phyloP scores from a whole-genome alignment of 2,797 vertebrate genomes.

The Coregonus sp. region DNA sequence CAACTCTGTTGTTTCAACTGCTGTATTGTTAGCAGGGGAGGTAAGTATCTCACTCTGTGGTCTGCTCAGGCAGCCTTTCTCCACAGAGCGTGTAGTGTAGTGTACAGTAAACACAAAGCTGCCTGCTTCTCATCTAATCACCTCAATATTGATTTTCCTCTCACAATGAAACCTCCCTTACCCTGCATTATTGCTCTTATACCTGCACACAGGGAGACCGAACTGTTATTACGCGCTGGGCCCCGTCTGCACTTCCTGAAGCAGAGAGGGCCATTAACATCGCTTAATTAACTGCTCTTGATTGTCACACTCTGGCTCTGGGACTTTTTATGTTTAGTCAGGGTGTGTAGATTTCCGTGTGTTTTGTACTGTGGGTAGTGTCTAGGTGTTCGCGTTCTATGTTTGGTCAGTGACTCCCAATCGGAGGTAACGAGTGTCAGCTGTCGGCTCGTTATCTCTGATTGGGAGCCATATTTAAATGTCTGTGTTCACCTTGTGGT shows the following conservation, averaged over 20 bases:
- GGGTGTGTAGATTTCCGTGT: too few relatives aligned
- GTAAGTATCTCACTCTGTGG: neutral
- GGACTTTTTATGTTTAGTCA: too few relatives aligned
- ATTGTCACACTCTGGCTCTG: too few relatives aligned
- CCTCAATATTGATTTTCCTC: conserved; percentile 21
- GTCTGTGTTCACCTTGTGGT: too few relatives aligned
- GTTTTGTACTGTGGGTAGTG: too few relatives aligned
- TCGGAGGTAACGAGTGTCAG: too few relatives aligned
- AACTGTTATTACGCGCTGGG: neutral
- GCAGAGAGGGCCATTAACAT: conserved; percentile 12
- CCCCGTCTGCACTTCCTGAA: conserved; percentile 22
- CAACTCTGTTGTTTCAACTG: neutral
- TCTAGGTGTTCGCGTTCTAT: too few relatives aligned
- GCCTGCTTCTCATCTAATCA: conserved; percentile 17
- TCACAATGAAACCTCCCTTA: neutral
- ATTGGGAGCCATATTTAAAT: too few relatives aligned
- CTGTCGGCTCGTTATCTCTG: too few relatives aligned
- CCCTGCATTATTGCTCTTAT: conserved; percentile 5
- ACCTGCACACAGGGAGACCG: neutral
- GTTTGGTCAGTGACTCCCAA: too few relatives aligned
- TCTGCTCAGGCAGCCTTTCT: neutral
- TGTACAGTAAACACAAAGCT: conserved; percentile 8
- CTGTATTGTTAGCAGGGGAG: neutral
- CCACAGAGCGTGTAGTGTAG: neutral
- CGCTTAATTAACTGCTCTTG: conserved; percentile 18